These are phyloP conservation scores for Eilema caniola DNA, from an alignment of 2,888 invertebrate genomes.

Conservation along the genomic window DNA sequence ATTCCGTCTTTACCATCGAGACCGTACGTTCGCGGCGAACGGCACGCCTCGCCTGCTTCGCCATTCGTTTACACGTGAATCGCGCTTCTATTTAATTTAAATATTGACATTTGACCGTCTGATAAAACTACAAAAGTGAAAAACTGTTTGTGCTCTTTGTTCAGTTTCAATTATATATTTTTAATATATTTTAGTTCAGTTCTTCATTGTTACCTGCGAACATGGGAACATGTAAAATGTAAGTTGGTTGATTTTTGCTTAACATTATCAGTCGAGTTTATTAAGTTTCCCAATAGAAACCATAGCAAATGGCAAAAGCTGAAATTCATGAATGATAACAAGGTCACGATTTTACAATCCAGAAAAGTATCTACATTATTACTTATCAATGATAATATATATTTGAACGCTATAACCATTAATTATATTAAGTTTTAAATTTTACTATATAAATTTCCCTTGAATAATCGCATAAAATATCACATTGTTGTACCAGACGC, in stretches of 20 bases:
- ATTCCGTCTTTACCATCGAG: conserved; percentile 73
- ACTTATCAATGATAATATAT: not conserved
- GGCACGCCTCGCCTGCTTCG: conserved; percentile 65
- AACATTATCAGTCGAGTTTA: not conserved
- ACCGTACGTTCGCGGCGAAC: conserved; percentile 74
- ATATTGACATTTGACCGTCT: conserved; percentile 57
- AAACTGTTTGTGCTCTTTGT: conserved; percentile 60
- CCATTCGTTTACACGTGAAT: conserved; percentile 51
- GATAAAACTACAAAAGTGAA: conserved; percentile 57
- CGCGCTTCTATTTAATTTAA: conserved; percentile 54
- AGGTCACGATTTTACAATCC: conserved; percentile 11
- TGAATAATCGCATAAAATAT: not conserved
- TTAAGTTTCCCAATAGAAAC: conserved; percentile 10
- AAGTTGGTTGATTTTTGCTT: conserved; percentile 60
- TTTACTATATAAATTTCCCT: not conserved
- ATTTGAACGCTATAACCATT: not conserved
- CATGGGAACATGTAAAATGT: conserved; percentile 79
- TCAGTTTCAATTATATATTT: conserved; percentile 64
- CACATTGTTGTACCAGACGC: conserved; percentile 15
- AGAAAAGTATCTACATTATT: not conserved
- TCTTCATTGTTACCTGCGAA: conserved; percentile 63
- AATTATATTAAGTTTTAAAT: not conserved
- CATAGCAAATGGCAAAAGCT: conserved; percentile 7
- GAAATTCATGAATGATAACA: not conserved
- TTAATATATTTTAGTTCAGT: conserved; percentile 68